Evolutionary conservation across 2,797 vertebrate species (phyloP).

Genomic region (Phalanger gymnotis): DNA sequence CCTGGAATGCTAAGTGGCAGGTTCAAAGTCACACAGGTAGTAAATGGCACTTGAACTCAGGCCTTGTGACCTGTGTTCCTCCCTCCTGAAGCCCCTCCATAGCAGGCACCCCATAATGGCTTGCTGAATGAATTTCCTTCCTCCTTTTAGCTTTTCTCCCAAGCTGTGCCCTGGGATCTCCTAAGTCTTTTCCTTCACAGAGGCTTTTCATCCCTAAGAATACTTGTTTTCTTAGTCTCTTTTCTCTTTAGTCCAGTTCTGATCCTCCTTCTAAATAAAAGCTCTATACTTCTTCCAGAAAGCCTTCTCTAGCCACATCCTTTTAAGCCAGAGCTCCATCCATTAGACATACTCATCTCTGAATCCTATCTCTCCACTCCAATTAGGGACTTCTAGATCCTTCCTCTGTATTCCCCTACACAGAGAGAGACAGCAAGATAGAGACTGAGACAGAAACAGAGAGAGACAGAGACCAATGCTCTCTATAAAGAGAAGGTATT

Average conservation of each 20-base stretch:
- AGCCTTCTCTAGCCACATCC: not conserved
- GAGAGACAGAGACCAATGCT: no score
- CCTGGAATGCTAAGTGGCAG: not conserved
- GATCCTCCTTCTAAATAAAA: not conserved
- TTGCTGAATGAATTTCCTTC: not conserved
- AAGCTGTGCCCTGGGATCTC: not conserved
- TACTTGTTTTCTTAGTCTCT: not conserved
- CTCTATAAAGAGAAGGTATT: not conserved
- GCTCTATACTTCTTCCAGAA: not conserved
- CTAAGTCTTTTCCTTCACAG: not conserved
- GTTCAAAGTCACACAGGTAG: not conserved
- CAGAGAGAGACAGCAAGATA: no score
- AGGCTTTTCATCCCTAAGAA: not conserved
- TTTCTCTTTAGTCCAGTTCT: not conserved
- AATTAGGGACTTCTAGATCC: no score
- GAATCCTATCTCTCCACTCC: no score
- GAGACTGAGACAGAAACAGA: no score
- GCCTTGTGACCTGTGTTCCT: not conserved
- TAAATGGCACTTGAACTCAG: not conserved
- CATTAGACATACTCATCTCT: no score
- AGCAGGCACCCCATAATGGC: not conserved
- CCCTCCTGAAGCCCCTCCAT: not conserved
- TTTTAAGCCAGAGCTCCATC: not conserved
- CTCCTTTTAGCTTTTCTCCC: not conserved
- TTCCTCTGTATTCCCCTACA: no score